Base-by-base conservation (phyloP, 1,140 invertebrate species). In the Watersipora subatra region DNA sequence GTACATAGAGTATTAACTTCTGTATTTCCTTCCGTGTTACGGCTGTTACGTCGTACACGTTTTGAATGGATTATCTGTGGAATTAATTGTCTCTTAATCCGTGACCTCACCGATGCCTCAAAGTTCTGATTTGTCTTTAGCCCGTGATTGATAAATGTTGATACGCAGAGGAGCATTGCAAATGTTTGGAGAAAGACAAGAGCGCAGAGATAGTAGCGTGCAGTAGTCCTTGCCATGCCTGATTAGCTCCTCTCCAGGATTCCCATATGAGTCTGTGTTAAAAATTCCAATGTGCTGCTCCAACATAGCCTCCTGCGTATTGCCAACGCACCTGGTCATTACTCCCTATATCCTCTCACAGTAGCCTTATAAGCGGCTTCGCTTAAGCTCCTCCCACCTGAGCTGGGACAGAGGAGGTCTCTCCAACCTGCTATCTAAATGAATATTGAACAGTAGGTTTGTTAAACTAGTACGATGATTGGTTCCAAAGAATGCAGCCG, bases 401-500 rank as follows among this genome's bases (percentile, higher is more conserved):
- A 92, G 91, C 81, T 89, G 15, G n/a, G 66, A 56, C 61, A 66
- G 66, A 27, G 28, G 46, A 28, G 62, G 91, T 87, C 91, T 84
- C 85, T 94, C 91, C 82, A n/a, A n/a, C 92, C 90, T 76, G 89
- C 89, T 82, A 94, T 93, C 75, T 91, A n/a, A n/a, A 62, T n/a
- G n/a, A n/a, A n/a, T n/a, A n/a, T n/a, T n/a, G n/a, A n/a, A n/a
- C n/a, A n/a, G n/a, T n/a, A n/a, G n/a, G n/a, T n/a, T n/a, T n/a
- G n/a, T n/a, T n/a, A n/a, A n/a, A n/a, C n/a, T n/a, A n/a, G n/a
- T n/a, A n/a, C n/a, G n/a, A n/a, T n/a, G n/a, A n/a, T n/a, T n/a
- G n/a, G n/a, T n/a, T n/a, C n/a, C n/a, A n/a, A n/a, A n/a, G n/a
- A n/a, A n/a, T n/a, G n/a, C n/a, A n/a, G n/a, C n/a, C n/a, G n/a